Evolutionary conservation across 2,888 invertebrate species (phyloP).

Genomic region (Xanthorhoe designata): DNA sequence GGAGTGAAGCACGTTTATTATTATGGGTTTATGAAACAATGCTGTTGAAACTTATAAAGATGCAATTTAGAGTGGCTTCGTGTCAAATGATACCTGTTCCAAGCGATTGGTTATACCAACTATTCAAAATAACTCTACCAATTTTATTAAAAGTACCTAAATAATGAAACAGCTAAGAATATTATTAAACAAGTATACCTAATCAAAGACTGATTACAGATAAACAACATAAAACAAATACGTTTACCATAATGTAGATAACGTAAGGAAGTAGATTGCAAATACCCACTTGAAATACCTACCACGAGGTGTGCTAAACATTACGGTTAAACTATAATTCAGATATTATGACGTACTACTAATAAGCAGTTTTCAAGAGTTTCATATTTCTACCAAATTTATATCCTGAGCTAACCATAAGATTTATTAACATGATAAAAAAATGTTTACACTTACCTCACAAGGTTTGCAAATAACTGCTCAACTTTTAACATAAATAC

Average conservation of each 20-base stretch:
- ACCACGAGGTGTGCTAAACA: background rate
- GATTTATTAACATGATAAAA: slow-evolving; percentile 21
- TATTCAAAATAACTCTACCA: too few species aligned
- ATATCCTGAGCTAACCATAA: slow-evolving; percentile 24
- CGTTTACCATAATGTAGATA: background rate
- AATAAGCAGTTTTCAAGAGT: slow-evolving; percentile 12
- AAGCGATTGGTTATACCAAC: background rate
- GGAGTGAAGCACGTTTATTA: background rate
- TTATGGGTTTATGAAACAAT: background rate
- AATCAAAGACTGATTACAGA: background rate
- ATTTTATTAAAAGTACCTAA: background rate
- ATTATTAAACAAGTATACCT: background rate
- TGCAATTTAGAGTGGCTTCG: background rate
- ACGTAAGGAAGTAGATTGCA: background rate
- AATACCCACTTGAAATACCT: background rate
- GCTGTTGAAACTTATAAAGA: background rate
- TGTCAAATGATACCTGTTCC: background rate
- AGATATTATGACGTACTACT: slow-evolving; percentile 9
- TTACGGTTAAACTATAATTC: slow-evolving; percentile 6
- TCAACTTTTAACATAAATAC: slow-evolving; percentile 1
- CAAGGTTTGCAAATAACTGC: slow-evolving; percentile 10
- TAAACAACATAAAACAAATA: background rate
- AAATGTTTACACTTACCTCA: slow-evolving; percentile 43
- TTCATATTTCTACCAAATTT: slow-evolving; percentile 7
- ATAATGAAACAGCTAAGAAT: background rate